Evolutionary conservation across 1,140 invertebrate species (phyloP), one percentile per base, ranked within the genome.

Genomic region (Drosophila virilis): DNA sequence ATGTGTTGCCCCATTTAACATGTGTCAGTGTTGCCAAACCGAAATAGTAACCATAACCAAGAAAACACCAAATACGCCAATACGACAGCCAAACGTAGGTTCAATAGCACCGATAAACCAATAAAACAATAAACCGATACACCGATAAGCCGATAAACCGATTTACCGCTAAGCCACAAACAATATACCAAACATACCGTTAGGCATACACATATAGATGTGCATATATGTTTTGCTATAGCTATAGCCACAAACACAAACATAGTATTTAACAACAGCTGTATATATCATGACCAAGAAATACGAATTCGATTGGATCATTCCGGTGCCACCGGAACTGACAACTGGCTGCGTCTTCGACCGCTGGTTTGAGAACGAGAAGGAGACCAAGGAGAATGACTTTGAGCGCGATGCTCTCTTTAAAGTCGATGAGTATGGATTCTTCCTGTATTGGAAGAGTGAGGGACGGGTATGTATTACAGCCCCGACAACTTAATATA

Each of bases 381-480:
- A 98, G 93, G 97, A 97, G 84, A 95, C 95, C 12, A 91, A 91
- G 58, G 90, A 91, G 66, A 91, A 91, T 48, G 96, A 97, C 74
- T 94, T 97, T 42, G 98, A 99, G 92, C 93, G 96, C 57, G 96
- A 96, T 90, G 98, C 98, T 83, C 92, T 95, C 61, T 98, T 99
- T 92, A 97, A 97, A 93, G 98, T 99, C 22, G 99, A 99, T 92
- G 98, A 99, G 92, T 98, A 98, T 94, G 98, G 98, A 48, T 99
- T 99, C 94, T 99, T 99, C 93, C 97, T 99, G 74, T 98, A 98
- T 92, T 99, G 98, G 98, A 99, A 99, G 93, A 98, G 98, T 91
- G 98, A 99, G 77, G 97, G 97, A 70, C 95, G 95, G 94, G 98
- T 99, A 93, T 94, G 94, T 69, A 7, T 32, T 12, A 28, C 22